A percentile compares a stretch with the other conserved stretches of the same genome.
phyloP scores from a whole-genome alignment of 2,888 invertebrate species.

The Hedya salicella region DNA sequence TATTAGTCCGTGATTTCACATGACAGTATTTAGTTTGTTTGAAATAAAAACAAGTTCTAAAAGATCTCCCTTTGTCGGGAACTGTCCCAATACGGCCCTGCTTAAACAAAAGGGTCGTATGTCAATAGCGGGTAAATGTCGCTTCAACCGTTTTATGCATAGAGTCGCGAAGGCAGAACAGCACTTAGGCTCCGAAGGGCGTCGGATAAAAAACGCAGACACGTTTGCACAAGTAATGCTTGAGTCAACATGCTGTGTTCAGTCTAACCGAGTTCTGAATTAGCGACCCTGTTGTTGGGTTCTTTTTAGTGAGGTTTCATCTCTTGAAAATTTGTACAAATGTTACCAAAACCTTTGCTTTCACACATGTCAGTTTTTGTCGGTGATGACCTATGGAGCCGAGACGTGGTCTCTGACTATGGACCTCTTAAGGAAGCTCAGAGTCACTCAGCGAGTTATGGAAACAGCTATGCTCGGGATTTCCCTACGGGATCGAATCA shows the following conservation, averaged over 20 bases:
- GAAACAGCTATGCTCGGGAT: too few relatives aligned
- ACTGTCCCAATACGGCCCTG: not conserved
- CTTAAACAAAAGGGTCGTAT: not conserved
- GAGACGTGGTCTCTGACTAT: too few relatives aligned
- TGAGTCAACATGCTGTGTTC: slow-evolving; percentile 64
- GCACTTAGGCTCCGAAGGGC: slow-evolving; percentile 13
- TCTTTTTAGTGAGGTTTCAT: not conserved
- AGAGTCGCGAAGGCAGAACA: not conserved
- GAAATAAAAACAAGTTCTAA: not conserved
- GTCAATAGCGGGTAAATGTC: not conserved
- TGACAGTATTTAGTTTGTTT: not conserved
- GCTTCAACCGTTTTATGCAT: not conserved
- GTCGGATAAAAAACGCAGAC: slow-evolving; percentile 51
- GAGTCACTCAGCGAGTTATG: too few relatives aligned
- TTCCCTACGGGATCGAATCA: too few relatives aligned
- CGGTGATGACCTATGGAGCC: too few relatives aligned
- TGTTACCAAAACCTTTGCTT: too few relatives aligned
- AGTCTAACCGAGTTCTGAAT: slow-evolving; percentile 12
- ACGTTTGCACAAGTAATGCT: slow-evolving; percentile 79
- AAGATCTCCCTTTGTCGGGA: not conserved
- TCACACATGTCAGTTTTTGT: too few relatives aligned
- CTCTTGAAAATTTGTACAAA: not conserved
- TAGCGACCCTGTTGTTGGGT: not conserved
- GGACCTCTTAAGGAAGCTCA: too few relatives aligned
- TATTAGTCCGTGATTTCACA: too few relatives aligned